A percentile compares a stretch with the other conserved stretches of the same genome.
phyloP scores from a whole-genome alignment of 2,113 vertebrate genomes.

The Muscicapa adusta region DNA sequence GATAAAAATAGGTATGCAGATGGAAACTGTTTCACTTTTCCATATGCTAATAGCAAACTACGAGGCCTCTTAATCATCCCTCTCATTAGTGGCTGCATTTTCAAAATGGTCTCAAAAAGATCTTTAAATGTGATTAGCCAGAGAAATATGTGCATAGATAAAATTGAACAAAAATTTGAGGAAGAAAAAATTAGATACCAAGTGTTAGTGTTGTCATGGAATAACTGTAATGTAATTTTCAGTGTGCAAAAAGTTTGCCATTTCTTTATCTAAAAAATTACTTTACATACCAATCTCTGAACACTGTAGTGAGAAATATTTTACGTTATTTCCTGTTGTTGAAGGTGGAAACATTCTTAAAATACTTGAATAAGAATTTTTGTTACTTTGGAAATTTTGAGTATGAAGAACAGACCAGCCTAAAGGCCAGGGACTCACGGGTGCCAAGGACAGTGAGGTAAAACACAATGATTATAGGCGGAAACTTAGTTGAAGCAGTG shows the following conservation, averaged over 20 bases:
- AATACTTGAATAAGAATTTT: neutral
- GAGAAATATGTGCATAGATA: neutral
- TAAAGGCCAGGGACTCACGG: neutral
- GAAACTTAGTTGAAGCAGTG: neutral
- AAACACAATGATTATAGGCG: neutral
- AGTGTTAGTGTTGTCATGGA: neutral
- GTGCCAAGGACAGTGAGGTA: neutral
- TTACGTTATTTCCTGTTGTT: neutral
- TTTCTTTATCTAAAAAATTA: neutral
- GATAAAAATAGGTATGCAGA: conserved; percentile 53
- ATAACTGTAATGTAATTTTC: neutral
- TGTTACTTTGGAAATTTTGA: neutral
- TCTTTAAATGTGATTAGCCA: neutral
- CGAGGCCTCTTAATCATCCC: conserved; percentile 9
- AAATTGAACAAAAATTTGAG: neutral
- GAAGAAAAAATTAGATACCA: neutral
- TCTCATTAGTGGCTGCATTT: conserved; percentile 33
- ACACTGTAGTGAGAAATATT: neutral
- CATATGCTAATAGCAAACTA: conserved; percentile 44
- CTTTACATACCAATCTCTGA: neutral
- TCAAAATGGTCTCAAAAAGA: neutral
- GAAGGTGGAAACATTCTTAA: neutral
- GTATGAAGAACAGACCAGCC: neutral
- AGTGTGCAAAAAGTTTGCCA: neutral
- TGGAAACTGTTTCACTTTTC: conserved; percentile 27